Evolutionary conservation across 2,797 vertebrate genomes (phyloP), one percentile per base, ranked within the genome.

Genomic region (Acomys russatus): DNA sequence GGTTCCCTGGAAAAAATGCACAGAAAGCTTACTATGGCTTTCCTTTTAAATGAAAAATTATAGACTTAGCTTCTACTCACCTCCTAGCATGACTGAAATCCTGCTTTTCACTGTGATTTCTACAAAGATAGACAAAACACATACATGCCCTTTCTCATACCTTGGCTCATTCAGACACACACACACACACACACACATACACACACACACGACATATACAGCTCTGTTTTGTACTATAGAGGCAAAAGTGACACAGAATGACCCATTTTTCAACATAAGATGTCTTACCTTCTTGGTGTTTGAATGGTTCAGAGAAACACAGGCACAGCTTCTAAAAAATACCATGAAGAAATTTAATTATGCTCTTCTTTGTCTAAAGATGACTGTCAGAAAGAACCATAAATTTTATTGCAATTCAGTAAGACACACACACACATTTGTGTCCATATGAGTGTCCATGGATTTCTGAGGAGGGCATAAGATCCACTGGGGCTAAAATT

Each of bases 1-100:
- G 78, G 38, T 79, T 97, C 73, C 38, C 17, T 17, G 70, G 95
- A 77, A 89, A 88, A 94, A 96, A 96, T 90, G 79, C 89, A 70
- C 3, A 38, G 94, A 86, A 96, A 33, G 23, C 79, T 96, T 96
- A 94, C 71, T 38, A 44, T 23, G 23, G 23, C 87, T 94, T 96
- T 84, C 66, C 66, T 97, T 95, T 90, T 95, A 94, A 96, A 94
- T 86, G 59, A 96, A 92, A 97, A 96, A 96, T 95, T 96, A 96
- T 63, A 92, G 68, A 91, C 80, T 90, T 90, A 64, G 0, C 44
- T 85, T 71, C 82, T 97, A 95, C 73, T 96, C 56, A 90, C 71
- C 63, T 97, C 91, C 44, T 92, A 44, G 91, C 79, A 86, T 97
- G 91, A 93, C 35, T 71, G 51, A 79, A 84, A 9, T 3, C 92